Evolutionary conservation across 2,888 invertebrate genomes (phyloP), one percentile per base, ranked within the genome.

Genomic region (Elmis aenea): DNA sequence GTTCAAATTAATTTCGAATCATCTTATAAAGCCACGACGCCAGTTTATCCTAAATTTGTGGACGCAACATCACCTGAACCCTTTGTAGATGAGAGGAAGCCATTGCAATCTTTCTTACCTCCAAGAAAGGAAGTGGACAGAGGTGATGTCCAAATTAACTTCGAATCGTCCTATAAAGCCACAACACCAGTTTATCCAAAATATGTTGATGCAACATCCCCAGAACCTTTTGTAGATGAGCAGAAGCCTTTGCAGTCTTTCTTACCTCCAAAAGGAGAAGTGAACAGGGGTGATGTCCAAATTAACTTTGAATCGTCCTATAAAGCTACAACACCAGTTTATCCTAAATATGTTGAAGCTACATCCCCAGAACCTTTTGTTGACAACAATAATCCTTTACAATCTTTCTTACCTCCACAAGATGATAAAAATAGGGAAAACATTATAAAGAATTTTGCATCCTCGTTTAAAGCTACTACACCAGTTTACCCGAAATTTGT

Each of bases 101-200:
- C n/a, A n/a, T n/a, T n/a, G n/a, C n/a, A n/a, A n/a, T n/a, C n/a
- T n/a, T n/a, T n/a, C n/a, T n/a, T n/a, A n/a, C n/a, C n/a, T n/a
- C n/a, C n/a, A n/a, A n/a, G n/a, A n/a, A n/a, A n/a, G n/a, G n/a
- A n/a, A n/a, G n/a, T n/a, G n/a, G n/a, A n/a, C n/a, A n/a, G n/a
- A 26, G 8, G 9, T 5, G 5, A 5, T 6, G 8, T 18, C 5
- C 18, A 5, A 5, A 50, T 53, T 2, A 53, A 54, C 38, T 55
- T 51, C 26, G 31, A 42, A 22, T 54, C 54, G 4, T 34, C 44
- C 21, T 56, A 39, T 26, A 51, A 52, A 43, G 50, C 49, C 6
- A 55, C 57, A 1, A 55, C 55, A 9, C 57, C 57, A 9, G 50
- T 50, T 9, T 55, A 52, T 32, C 57, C 57, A 13, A 34, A 26